A percentile compares a stretch with the other conserved stretches of the same genome.
These are phyloP conservation scores for Drosophila pegasa DNA, from an alignment of 2,888 invertebrate species.

Conservation along the genomic window DNA sequence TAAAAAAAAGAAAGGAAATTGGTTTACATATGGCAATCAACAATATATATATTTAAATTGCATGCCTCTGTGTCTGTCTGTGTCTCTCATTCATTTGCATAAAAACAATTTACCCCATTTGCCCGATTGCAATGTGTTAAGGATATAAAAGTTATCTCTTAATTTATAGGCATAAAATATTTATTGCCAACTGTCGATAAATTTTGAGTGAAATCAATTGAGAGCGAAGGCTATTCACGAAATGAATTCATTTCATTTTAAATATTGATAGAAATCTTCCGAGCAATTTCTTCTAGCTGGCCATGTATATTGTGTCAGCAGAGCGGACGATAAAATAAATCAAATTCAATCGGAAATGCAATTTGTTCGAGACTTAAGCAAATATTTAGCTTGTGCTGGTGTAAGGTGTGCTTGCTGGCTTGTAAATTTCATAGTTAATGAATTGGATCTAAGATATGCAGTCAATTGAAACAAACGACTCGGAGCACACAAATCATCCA, in stretches of 20 bases:
- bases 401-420: background rate
- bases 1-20: background rate
- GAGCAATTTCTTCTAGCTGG: background rate
- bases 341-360: conserved; percentile 22
- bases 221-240: background rate
- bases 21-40: background rate
- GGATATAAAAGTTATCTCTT: conserved; percentile 3
- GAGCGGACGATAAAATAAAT: conserved; percentile 29
- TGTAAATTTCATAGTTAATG: conserved; percentile 21
- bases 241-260: conserved; percentile 1
- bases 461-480: conserved; percentile 4
- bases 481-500: background rate
- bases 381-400: conserved; percentile 24
- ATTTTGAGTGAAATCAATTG: background rate
- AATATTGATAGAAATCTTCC: conserved; percentile 12
- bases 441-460: conserved; percentile 14
- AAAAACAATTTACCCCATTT: background rate
- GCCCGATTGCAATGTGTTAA: background rate
- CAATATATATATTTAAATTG: background rate
- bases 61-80: background rate
- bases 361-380: conserved; percentile 16
- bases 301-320: conserved; percentile 13
- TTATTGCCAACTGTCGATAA: background rate
- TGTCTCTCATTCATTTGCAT: background rate
- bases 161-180: conserved; percentile 1